phyloP scores from a whole-genome alignment of 1,140 invertebrate genomes.

The Drosophila parvula region DNA sequence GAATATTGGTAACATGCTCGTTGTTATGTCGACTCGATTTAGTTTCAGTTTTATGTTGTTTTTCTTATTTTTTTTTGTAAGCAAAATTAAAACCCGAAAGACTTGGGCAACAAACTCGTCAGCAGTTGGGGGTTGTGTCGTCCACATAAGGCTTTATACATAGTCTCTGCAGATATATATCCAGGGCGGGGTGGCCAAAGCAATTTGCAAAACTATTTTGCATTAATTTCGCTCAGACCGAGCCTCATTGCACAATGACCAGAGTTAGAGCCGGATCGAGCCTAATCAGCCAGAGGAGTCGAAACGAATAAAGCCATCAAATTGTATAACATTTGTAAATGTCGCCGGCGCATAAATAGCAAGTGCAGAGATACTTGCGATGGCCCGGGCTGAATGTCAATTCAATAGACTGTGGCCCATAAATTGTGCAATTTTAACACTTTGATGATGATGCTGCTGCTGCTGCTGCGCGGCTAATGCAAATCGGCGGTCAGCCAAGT shows the following conservation, averaged over 20 bases:
- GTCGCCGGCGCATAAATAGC: conserved; percentile 50
- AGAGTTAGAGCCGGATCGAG: conserved; percentile 20
- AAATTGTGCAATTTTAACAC: conserved; percentile 62
- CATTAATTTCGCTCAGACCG: conserved; percentile 24
- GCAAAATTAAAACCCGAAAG: conserved; percentile 55
- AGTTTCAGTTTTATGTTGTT: conserved; percentile 56
- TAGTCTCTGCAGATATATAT: conserved; percentile 8
- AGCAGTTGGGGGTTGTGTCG: conserved; percentile 61
- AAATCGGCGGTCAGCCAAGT: conserved; percentile 55
- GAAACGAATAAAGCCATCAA: conserved; percentile 41
- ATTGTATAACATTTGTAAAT: conserved; percentile 64
- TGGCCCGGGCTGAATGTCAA: conserved; percentile 56
- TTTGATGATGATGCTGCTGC: conserved; percentile 18
- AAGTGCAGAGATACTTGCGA: conserved; percentile 8
- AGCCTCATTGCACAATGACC: conserved; percentile 38
- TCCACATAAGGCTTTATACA: conserved; percentile 9
- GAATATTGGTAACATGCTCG: conserved; percentile 60
- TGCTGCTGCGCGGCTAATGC: conserved; percentile 44
- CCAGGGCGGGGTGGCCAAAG: conserved; percentile 29
- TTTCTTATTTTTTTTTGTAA: conserved; percentile 32
- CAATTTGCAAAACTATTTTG: conserved; percentile 47
- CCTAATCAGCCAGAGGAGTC: conserved; percentile 24
- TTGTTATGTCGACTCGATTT: conserved; percentile 72
- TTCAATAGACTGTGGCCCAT: conserved; percentile 56
- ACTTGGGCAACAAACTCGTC: conserved; percentile 72